These are phyloP conservation scores for Poecilia picta DNA, from an alignment of 2,797 vertebrate genomes.

Conservation along the genomic window DNA sequence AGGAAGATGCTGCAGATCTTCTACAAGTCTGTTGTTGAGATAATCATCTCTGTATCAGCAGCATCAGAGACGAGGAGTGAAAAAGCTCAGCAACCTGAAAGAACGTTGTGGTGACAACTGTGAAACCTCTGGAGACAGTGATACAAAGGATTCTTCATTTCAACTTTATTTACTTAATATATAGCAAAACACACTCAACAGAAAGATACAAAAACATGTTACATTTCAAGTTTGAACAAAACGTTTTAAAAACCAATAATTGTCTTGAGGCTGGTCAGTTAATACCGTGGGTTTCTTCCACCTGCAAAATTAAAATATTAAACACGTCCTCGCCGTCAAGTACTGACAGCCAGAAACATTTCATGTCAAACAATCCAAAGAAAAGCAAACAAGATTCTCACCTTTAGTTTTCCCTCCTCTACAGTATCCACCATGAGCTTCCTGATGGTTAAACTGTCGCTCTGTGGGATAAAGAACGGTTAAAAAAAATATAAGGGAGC, in stretches of 20 bases:
- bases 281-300: slow-evolving; percentile 30
- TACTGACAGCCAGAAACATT: background rate
- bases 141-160: background rate
- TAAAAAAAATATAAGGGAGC: background rate
- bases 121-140: too few species aligned
- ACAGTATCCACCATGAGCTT: background rate
- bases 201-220: background rate
- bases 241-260: slow-evolving; percentile 15
- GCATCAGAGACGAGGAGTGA: too few species aligned
- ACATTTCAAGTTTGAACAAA: background rate
- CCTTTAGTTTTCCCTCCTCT: slow-evolving; percentile 51
- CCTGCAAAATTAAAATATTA: slow-evolving; percentile 40
- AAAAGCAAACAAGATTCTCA: slow-evolving; percentile 2
- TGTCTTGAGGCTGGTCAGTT: slow-evolving; percentile 15
- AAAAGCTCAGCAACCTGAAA: too few species aligned
- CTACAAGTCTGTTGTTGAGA: background rate
- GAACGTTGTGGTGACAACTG: too few species aligned
- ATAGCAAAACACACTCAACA: background rate
- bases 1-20: background rate
- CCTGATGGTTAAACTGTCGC: slow-evolving; percentile 20
- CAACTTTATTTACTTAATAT: background rate
- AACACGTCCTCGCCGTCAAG: background rate
- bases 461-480: slow-evolving; percentile 16
- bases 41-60: too few species aligned
- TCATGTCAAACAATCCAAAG: background rate